Evolutionary conservation across 1,140 invertebrate genomes (phyloP).

Genomic region (Rhopalosiphum maidis): DNA sequence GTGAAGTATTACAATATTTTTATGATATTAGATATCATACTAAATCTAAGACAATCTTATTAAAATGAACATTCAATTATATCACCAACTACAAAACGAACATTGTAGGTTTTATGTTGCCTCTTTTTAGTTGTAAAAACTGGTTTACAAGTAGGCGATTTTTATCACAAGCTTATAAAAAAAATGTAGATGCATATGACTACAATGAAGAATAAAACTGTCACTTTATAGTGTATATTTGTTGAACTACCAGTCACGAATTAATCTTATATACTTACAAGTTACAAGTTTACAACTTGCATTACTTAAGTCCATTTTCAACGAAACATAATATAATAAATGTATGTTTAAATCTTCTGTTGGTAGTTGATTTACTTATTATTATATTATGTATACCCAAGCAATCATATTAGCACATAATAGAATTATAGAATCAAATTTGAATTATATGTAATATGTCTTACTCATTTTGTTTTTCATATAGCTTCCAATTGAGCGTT

Average conservation of each 20-base stretch:
- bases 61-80: background rate
- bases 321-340: background rate
- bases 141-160: background rate
- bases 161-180: background rate
- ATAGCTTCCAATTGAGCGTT: background rate
- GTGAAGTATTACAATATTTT: background rate
- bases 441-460: background rate
- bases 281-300: background rate
- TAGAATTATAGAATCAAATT: background rate
- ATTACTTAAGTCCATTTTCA: conserved; percentile 5
- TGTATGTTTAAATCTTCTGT: background rate
- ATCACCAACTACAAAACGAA: background rate
- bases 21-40: background rate
- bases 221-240: background rate
- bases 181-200: background rate
- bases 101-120: background rate
- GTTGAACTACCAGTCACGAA: background rate
- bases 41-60: background rate
- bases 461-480: background rate
- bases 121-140: background rate
- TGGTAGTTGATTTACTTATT: background rate
- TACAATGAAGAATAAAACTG: background rate
- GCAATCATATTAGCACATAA: background rate
- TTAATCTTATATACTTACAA: background rate
- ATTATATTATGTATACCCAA: conserved; percentile 1